phyloP scores from a whole-genome alignment of 92 coral and sea anemone species.

The Porites evermanni region DNA sequence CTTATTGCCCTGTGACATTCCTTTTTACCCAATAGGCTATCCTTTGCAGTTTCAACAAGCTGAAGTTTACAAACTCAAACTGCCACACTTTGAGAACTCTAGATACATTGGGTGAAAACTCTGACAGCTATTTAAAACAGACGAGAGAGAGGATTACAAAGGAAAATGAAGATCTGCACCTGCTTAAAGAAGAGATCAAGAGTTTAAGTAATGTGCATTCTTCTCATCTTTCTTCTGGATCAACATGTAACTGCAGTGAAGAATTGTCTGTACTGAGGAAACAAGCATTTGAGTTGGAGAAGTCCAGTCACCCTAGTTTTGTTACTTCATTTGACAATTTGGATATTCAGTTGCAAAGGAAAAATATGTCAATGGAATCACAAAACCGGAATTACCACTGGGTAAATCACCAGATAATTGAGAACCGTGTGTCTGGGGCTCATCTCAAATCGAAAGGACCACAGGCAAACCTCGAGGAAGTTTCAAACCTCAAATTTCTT shows the following conservation, averaged over 20 bases:
- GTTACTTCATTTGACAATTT: conserved; percentile 77
- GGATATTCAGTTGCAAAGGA: conserved; percentile 60
- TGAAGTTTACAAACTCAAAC: conserved; percentile 14
- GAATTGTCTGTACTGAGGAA: not conserved
- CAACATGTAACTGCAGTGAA: not conserved
- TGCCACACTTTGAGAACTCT: conserved; percentile 13
- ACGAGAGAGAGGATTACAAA: conserved; percentile 9
- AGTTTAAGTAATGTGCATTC: no score
- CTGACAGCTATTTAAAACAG: not conserved
- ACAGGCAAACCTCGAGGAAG: conserved; percentile 38
- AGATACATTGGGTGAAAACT: conserved; percentile 4
- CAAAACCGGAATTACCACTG: conserved; percentile 75
- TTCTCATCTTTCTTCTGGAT: no score
- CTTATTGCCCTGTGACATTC: no score
- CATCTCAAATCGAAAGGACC: conserved; percentile 35
- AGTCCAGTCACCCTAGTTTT: conserved; percentile 70
- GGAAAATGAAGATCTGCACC: not conserved
- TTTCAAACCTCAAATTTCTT: conserved; percentile 47
- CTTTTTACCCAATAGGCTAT: no score
- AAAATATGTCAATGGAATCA: conserved; percentile 64
- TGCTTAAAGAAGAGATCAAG: no score
- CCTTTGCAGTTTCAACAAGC: no score
- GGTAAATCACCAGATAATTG: conserved; percentile 74
- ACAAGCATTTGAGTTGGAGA: conserved; percentile 12
- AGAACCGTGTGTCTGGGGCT: conserved; percentile 72